phyloP scores from a whole-genome alignment of 2,797 vertebrate genomes.

The Poeciliopsis paucimaculata region DNA sequence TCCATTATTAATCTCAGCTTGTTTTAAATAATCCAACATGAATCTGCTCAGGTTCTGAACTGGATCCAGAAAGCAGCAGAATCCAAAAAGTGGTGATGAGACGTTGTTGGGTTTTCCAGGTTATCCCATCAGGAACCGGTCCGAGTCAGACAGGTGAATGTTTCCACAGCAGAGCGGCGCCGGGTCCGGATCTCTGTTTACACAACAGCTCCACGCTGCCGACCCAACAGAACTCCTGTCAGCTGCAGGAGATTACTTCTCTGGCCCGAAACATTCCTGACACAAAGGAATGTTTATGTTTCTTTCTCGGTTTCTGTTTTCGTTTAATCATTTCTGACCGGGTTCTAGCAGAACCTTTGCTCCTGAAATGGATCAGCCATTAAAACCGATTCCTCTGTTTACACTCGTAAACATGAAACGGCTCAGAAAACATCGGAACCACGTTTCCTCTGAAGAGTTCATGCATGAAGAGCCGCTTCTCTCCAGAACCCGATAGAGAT shows the following conservation, averaged over 20 bases:
- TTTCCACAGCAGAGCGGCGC: not conserved
- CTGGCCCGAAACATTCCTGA: too few relatives aligned
- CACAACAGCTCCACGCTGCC: slow-evolving; percentile 3
- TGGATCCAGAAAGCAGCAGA: not conserved
- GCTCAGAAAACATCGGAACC: not conserved
- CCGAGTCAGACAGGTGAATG: not conserved
- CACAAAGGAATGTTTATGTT: too few relatives aligned
- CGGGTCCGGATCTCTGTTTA: not conserved
- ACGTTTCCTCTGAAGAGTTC: not conserved
- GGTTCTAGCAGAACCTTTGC: not conserved
- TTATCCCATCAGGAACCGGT: not conserved
- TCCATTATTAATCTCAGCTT: not conserved
- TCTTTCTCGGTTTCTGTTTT: not conserved
- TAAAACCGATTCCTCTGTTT: not conserved
- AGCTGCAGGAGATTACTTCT: not conserved
- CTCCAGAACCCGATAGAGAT: not conserved
- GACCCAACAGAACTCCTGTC: not conserved
- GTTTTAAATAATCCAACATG: not conserved
- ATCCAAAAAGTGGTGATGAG: too few relatives aligned
- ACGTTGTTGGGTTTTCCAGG: not conserved
- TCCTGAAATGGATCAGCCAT: not conserved
- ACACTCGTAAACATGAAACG: too few relatives aligned
- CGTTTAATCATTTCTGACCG: not conserved
- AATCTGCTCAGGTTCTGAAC: not conserved
- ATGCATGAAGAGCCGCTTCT: not conserved